phyloP scores from a whole-genome alignment of 2,797 vertebrate species.

The Hippocampus kuda region DNA sequence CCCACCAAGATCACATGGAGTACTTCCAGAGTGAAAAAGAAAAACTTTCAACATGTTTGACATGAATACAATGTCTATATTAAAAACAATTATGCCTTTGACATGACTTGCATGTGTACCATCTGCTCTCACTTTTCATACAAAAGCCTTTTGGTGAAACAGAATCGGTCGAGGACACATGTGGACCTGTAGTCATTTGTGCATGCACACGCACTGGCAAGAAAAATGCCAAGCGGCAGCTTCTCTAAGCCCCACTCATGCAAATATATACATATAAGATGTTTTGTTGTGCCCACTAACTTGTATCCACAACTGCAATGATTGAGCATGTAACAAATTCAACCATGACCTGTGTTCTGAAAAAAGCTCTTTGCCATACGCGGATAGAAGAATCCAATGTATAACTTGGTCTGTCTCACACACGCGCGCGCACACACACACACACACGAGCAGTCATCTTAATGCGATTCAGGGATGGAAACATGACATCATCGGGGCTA shows the following conservation, averaged over 20 bases:
- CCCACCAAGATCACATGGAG: background rate
- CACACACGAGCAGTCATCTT: background rate
- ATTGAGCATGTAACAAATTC: background rate
- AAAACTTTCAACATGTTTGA: background rate
- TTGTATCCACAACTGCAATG: no score
- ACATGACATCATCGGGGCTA: slow-evolving; percentile 27
- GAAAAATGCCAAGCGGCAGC: background rate
- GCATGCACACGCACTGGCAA: background rate
- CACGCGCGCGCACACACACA: background rate
- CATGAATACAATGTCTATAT: background rate
- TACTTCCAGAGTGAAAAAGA: slow-evolving; percentile 1
- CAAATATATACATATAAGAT: no score
- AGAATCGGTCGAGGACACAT: background rate
- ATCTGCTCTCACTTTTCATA: slow-evolving; percentile 5
- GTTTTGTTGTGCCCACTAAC: no score
- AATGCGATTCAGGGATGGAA: slow-evolving; percentile 15
- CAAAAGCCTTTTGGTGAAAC: slow-evolving; percentile 2
- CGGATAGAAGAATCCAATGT: background rate
- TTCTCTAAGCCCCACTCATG: background rate
- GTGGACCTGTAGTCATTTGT: background rate
- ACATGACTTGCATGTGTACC: background rate
- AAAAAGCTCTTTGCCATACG: background rate
- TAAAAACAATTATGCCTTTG: background rate
- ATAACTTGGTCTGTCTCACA: background rate
- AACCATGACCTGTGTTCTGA: background rate